These are phyloP conservation scores for Pachycephala philippinensis DNA, from an alignment of 2,113 vertebrate species.

Conservation along the genomic window DNA sequence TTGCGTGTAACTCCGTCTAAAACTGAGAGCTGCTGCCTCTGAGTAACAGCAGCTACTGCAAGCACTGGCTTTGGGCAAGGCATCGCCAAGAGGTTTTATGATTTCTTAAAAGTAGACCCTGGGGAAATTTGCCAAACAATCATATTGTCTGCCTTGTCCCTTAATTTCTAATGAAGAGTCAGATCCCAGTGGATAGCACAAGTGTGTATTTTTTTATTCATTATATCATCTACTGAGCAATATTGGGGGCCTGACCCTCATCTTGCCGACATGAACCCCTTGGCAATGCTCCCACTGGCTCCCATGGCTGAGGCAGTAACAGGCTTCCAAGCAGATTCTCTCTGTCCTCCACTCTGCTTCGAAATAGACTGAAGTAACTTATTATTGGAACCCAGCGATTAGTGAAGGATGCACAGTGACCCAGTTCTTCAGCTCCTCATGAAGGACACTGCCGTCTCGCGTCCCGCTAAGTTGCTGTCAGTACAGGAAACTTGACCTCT, in stretches of 20 bases:
- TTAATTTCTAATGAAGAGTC: constrained; percentile 38
- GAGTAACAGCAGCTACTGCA: background rate
- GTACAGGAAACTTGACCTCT: constrained; percentile 77
- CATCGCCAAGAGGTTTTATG: background rate
- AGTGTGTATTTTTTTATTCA: background rate
- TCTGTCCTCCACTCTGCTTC: background rate
- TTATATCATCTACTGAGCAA: background rate
- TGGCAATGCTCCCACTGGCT: background rate
- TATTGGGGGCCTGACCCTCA: background rate
- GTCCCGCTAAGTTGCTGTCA: constrained; percentile 63
- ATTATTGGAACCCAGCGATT: constrained; percentile 53
- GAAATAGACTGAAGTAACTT: constrained; percentile 46
- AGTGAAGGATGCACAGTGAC: constrained; percentile 57
- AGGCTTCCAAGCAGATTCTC: background rate
- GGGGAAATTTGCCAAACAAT: constrained; percentile 11
- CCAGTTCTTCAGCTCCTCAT: constrained; percentile 64
- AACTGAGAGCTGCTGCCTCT: constrained; percentile 36
- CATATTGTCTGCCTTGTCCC: constrained; percentile 41
- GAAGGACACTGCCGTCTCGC: constrained; percentile 29
- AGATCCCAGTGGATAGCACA: background rate
- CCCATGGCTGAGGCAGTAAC: background rate
- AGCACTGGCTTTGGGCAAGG: constrained; percentile 18
- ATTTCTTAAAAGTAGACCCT: background rate
- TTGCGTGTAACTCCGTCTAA: constrained; percentile 36
- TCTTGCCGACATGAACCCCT: background rate